phyloP scores from a whole-genome alignment of 2,888 invertebrate genomes.

The Zhengitettix transpicula region DNA sequence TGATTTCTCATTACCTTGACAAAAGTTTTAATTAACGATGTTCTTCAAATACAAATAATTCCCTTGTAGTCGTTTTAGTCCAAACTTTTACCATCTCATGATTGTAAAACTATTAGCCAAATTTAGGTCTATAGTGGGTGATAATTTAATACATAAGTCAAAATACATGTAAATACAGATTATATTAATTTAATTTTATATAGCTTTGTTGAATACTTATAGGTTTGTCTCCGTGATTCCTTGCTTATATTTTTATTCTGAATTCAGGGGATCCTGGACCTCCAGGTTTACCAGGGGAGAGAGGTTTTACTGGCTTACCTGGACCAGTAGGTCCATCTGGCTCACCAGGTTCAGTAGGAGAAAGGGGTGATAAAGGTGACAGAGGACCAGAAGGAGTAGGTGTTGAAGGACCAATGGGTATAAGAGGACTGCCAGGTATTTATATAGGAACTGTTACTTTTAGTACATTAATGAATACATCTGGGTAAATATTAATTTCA shows the following conservation, averaged over 20 bases:
- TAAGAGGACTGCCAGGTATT: slow-evolving; percentile 46
- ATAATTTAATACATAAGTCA: no score
- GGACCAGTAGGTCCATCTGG: slow-evolving; percentile 43
- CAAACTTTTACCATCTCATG: no score
- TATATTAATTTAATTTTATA: no score
- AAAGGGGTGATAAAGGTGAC: slow-evolving; percentile 58
- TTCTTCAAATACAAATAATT: no score
- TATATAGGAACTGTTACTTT: neutral
- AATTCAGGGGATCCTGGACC: slow-evolving; percentile 44
- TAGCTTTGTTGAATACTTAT: no score
- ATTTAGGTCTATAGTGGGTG: no score
- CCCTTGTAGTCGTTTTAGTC: no score
- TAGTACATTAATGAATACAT: neutral
- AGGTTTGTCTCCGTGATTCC: no score
- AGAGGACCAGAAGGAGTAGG: slow-evolving; percentile 55
- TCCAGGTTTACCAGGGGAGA: slow-evolving; percentile 43
- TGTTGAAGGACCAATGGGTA: slow-evolving; percentile 54
- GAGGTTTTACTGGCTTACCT: slow-evolving; percentile 46
- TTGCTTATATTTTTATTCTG: neutral
- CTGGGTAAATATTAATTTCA: neutral
- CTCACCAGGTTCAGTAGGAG: slow-evolving; percentile 40
- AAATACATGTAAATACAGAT: no score
- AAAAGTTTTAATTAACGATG: no score
- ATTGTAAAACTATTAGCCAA: no score
- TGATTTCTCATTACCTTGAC: no score